Evolutionary conservation across 2,113 vertebrate species (phyloP), one percentile per base, ranked within the genome.

Genomic region (Pachycephala philippinensis): DNA sequence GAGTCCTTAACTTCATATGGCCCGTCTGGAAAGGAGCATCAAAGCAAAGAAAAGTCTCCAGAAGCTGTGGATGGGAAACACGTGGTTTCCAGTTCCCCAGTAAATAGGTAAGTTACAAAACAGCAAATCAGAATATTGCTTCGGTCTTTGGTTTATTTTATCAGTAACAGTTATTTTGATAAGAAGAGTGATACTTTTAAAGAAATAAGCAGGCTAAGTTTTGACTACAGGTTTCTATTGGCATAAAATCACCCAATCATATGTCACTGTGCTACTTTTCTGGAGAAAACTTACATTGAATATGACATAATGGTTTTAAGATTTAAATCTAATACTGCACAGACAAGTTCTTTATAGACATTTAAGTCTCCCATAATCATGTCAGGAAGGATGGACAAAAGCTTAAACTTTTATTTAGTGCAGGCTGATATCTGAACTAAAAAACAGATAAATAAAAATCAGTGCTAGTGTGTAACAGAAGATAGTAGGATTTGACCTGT

Each of bases 91-190:
- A 84, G 81, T 54, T 77, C 94, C 49, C 66, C 93, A 30, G 95
- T 50, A 54, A 91, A 82, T 50, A 97, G 99, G 99, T 99, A 97
- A 93, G 98, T 90, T 63, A 66, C 52, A 44, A 84, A 76, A 30
- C 11, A 95, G 19, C 28, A 78, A 42, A 78, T 70, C 33, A 84
- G 44, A 56, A 52, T 19, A 10, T 60, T 64, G 49, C 54, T 88
- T 94, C 60, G 14, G 15, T 59, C 18, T 79, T 76, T 44, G 15
- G 12, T 87, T 88, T 44, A 19, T 79, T 64, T 80, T 74, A n/a
- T 33, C 13, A 70, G 66, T 35, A 78, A 50, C 71, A 52, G 57
- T 10, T 39, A 52, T 15, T 81, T 79, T 30, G 20, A 31, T 68
- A 71, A 71, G 39, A 49, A 52, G 23, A 59, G 11, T 52, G 37